Evolutionary conservation across 2,888 invertebrate species (phyloP).

Genomic region (Dryobota labecula): DNA sequence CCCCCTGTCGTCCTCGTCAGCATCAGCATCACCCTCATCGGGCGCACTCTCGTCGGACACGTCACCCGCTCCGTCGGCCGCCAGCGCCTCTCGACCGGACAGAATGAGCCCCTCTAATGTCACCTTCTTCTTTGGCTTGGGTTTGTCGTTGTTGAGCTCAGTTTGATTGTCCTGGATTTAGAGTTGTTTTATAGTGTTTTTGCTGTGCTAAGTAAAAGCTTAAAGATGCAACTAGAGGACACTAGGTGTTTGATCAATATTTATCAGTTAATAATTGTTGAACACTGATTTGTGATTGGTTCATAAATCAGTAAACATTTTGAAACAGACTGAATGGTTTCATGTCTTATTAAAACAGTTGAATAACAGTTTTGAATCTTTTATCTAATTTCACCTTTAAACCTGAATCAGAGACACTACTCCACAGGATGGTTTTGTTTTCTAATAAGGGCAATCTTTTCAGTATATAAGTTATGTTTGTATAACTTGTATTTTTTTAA

Average conservation of each 20-base stretch:
- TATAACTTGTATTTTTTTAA: not conserved
- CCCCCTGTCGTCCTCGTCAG: conserved; percentile 83
- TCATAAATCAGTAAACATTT: not conserved
- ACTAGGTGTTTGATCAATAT: not conserved
- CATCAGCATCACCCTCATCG: conserved; percentile 86
- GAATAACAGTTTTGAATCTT: not conserved
- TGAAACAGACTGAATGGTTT: not conserved
- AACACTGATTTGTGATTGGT: not conserved
- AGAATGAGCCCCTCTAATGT: conserved; percentile 92
- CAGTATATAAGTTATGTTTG: not conserved
- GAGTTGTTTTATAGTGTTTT: conserved; percentile 57
- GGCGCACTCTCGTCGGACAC: conserved; percentile 89
- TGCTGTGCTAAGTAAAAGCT: not conserved
- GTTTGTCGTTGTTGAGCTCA: conserved; percentile 65
- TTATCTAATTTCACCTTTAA: not conserved
- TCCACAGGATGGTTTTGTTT: not conserved
- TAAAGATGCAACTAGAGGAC: not conserved
- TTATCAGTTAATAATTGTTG: not conserved
- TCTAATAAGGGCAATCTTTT: not conserved
- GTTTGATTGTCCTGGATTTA: conserved; percentile 74
- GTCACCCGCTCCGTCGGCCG: conserved; percentile 93
- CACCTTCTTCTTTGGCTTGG: conserved; percentile 81
- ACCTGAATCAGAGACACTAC: not conserved
- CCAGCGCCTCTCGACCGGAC: conserved; percentile 95
- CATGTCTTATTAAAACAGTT: not conserved